These are phyloP conservation scores for Lathamus discolor DNA, from an alignment of 2,113 vertebrate species.

Conservation along the genomic window DNA sequence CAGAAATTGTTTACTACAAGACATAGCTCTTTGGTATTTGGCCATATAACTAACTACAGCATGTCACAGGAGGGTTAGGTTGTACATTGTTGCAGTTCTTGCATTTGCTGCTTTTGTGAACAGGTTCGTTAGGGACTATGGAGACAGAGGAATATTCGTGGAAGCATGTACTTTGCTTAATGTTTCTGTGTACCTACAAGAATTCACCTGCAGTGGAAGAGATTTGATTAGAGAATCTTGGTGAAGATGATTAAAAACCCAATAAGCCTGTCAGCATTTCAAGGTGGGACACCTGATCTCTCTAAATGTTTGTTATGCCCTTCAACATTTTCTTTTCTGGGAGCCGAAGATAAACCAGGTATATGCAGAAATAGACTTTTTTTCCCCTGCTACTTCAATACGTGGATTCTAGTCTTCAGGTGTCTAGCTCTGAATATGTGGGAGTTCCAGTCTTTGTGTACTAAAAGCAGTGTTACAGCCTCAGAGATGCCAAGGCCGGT, in stretches of 20 bases:
- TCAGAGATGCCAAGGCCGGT: background rate
- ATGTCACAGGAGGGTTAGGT: background rate
- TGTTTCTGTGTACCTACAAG: background rate
- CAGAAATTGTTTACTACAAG: background rate
- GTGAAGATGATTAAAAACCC: background rate
- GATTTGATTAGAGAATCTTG: background rate
- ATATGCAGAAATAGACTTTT: background rate
- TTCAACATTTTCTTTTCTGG: background rate
- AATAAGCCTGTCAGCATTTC: background rate
- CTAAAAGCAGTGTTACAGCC: background rate
- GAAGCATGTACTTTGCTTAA: background rate
- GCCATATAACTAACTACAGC: background rate
- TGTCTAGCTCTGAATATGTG: background rate
- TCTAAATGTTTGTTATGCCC: background rate
- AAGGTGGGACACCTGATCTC: background rate
- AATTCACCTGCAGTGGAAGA: background rate
- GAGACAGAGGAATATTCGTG: background rate
- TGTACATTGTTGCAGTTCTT: background rate
- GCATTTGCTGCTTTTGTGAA: background rate
- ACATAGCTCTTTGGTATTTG: background rate
- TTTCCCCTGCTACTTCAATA: accelerated
- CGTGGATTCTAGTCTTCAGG: background rate
- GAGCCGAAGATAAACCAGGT: background rate
- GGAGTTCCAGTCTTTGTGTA: background rate
- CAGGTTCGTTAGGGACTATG: background rate